These are phyloP conservation scores for Sebastolobus alascanus DNA, from an alignment of 2,797 vertebrate genomes.

Conservation along the genomic window DNA sequence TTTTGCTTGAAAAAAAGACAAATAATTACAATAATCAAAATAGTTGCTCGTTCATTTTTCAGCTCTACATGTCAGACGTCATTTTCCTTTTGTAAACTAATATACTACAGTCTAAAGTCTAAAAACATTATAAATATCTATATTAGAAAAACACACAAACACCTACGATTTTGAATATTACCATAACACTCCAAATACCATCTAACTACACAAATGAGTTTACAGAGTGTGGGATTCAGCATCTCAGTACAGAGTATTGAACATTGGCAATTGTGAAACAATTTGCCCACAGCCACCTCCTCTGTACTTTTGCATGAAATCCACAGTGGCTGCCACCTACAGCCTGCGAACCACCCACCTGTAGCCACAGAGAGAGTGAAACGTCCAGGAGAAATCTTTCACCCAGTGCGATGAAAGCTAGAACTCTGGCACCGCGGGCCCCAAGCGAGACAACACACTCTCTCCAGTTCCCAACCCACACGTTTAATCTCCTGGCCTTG, in stretches of 20 bases:
- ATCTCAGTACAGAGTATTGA: slow-evolving; percentile 62
- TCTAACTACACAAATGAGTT: slow-evolving; percentile 65
- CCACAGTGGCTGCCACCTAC: slow-evolving; percentile 80
- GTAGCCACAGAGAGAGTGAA: slow-evolving; percentile 74
- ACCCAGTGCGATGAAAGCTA: slow-evolving; percentile 77
- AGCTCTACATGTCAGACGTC: background rate
- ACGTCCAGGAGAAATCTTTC: slow-evolving; percentile 80
- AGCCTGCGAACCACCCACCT: slow-evolving; percentile 80
- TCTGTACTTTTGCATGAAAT: slow-evolving; percentile 76
- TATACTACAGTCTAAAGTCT: slow-evolving; percentile 14
- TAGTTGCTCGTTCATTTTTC: background rate
- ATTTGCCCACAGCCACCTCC: slow-evolving; percentile 79
- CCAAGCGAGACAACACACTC: slow-evolving; percentile 77
- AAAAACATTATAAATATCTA: slow-evolving; percentile 50
- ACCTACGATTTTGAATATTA: slow-evolving; percentile 61
- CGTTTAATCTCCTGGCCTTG: slow-evolving; percentile 84
- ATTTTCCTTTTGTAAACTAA: slow-evolving; percentile 17
- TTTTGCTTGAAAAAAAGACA: background rate
- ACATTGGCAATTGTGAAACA: slow-evolving; percentile 74
- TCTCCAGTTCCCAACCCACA: slow-evolving; percentile 84
- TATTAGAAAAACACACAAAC: slow-evolving; percentile 61
- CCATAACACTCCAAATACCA: slow-evolving; percentile 64
- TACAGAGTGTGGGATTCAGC: slow-evolving; percentile 63
- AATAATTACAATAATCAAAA: background rate
- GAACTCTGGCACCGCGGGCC: slow-evolving; percentile 76